Conservation (phyloP, 1,140 invertebrate species). For the Trichonephila clavata region DNA sequence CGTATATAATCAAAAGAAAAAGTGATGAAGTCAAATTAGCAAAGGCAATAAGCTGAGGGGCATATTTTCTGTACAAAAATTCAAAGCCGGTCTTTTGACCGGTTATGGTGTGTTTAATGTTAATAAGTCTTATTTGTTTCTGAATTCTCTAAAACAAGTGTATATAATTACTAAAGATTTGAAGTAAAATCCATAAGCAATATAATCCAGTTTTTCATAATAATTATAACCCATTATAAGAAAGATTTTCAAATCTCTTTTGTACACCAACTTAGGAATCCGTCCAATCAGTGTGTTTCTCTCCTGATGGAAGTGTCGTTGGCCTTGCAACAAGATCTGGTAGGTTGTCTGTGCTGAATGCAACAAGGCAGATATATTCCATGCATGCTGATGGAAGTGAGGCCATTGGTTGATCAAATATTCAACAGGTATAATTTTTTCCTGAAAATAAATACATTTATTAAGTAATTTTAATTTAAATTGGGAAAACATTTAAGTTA, state of each 20-base stretch:
- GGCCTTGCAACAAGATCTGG: slow-evolving; percentile 90
- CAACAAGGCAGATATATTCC: slow-evolving; percentile 89
- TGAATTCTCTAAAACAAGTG: background rate
- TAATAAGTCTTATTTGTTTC: background rate
- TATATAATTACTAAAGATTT: too few relatives aligned
- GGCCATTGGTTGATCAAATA: slow-evolving; percentile 86
- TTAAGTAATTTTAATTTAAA: background rate
- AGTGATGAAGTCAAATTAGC: too few relatives aligned
- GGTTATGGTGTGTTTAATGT: too few relatives aligned
- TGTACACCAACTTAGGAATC: slow-evolving; percentile 85
- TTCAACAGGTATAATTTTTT: slow-evolving; percentile 80
- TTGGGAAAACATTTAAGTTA: too few relatives aligned
- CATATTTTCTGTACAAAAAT: too few relatives aligned
- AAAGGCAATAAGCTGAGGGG: too few relatives aligned
- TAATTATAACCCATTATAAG: too few relatives aligned
- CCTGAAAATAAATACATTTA: background rate
- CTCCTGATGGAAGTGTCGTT: slow-evolving; percentile 89
- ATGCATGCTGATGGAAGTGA: slow-evolving; percentile 90
- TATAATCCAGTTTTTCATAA: too few relatives aligned
- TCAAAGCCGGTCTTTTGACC: too few relatives aligned
- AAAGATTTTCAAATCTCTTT: too few relatives aligned
- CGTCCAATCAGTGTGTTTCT: slow-evolving; percentile 91
- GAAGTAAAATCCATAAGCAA: too few relatives aligned
- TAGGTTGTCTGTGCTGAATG: slow-evolving; percentile 92
- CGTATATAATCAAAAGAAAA: too few relatives aligned